Percentiles rank a stretch among this genome's conserved stretches.
phyloP scores from a whole-genome alignment of 2,797 vertebrate genomes.

The Sphenopsis melanotis region DNA sequence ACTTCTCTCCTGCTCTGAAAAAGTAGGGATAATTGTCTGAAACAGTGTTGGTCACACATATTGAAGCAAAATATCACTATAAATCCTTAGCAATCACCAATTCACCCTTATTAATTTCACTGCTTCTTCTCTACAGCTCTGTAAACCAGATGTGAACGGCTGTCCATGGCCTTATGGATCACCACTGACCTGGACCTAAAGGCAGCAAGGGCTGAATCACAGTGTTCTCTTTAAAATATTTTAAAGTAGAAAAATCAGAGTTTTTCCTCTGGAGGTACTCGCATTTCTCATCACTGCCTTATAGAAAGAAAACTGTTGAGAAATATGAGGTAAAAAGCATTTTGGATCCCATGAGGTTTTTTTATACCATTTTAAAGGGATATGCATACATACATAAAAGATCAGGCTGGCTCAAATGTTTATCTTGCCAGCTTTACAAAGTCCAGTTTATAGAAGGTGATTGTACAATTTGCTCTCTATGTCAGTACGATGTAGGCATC shows the following conservation, averaged over 20 bases:
- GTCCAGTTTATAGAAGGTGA: background rate
- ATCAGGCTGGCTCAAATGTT: background rate
- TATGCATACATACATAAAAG: background rate
- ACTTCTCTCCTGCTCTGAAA: background rate
- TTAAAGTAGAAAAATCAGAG: background rate
- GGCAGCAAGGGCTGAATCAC: background rate
- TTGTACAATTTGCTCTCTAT: background rate
- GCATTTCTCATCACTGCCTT: background rate
- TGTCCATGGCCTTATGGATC: background rate
- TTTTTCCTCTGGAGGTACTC: background rate
- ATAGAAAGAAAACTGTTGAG: background rate
- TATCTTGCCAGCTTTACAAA: background rate
- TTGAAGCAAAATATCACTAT: background rate
- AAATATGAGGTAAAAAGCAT: background rate
- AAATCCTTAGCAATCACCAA: background rate
- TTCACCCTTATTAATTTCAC: background rate
- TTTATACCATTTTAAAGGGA: background rate
- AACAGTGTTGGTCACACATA: fast-evolving
- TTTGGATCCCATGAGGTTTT: background rate
- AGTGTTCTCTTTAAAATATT: background rate
- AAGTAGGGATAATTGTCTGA: background rate
- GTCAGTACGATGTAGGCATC: background rate
- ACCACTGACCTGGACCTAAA: background rate
- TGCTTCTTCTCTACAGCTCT: background rate
- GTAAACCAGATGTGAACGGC: background rate